These are phyloP conservation scores for Tinamus guttatus DNA, from an alignment of 2,113 vertebrate genomes.

Conservation along the genomic window DNA sequence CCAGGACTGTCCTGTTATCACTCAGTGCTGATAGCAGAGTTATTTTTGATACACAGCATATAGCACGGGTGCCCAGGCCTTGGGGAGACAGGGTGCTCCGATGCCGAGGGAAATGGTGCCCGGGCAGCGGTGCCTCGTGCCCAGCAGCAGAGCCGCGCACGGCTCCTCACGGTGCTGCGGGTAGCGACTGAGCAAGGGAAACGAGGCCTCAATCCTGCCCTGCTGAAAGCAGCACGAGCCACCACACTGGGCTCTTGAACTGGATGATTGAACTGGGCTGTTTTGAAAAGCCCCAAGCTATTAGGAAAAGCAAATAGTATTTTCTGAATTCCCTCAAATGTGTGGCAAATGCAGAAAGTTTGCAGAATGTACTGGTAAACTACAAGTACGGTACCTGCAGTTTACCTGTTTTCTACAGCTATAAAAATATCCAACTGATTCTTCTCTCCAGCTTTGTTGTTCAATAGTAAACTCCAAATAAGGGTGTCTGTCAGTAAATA, in stretches of 20 bases:
- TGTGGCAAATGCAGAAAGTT: background rate
- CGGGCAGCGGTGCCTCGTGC: background rate
- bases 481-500: conserved; percentile 23
- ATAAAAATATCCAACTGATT: background rate
- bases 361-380: background rate
- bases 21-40: background rate
- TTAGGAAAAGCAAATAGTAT: background rate
- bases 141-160: background rate
- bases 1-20: background rate
- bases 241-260: background rate
- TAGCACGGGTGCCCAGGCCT: background rate
- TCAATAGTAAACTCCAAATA: conserved; percentile 26
- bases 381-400: background rate
- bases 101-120: background rate
- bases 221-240: background rate
- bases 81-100: background rate
- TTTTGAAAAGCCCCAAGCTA: background rate
- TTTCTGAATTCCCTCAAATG: background rate
- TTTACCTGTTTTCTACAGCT: background rate
- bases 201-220: background rate
- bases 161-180: background rate
- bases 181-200: background rate
- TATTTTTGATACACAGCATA: background rate
- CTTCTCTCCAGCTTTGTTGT: background rate
- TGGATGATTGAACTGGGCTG: background rate